These are phyloP conservation scores for Cherax quadricarinatus DNA, from an alignment of 1,140 invertebrate species.

Conservation along the genomic window DNA sequence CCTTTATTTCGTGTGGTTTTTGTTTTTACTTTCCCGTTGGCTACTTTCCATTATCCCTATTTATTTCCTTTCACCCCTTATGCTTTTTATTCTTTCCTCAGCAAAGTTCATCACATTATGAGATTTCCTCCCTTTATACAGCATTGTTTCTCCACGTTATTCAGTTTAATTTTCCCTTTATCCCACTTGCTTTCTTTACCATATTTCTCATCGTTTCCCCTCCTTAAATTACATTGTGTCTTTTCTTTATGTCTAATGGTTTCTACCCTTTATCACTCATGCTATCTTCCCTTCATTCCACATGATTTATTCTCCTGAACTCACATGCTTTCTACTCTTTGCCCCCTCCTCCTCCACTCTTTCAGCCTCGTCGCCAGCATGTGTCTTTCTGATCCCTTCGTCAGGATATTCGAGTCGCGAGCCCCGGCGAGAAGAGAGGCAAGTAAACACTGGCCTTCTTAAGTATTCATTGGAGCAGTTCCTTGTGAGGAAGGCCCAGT, in stretches of 20 bases:
- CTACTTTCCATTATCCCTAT: neutral
- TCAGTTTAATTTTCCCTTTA: neutral
- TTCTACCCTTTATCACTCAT: too few relatives aligned
- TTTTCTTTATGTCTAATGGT: too few relatives aligned
- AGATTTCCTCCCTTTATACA: neutral
- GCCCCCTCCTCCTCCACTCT: neutral
- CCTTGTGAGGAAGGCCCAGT: slow-evolving; percentile 20
- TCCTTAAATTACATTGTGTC: neutral
- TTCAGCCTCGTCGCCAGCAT: neutral
- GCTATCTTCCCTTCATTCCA: too few relatives aligned
- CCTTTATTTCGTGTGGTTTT: neutral
- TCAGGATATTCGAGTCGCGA: neutral
- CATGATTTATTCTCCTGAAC: too few relatives aligned
- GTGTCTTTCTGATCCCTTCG: slow-evolving; percentile 15
- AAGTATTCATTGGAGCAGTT: slow-evolving; percentile 58
- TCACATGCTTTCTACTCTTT: neutral
- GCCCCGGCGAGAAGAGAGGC: neutral
- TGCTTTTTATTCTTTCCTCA: neutral
- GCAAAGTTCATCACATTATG: neutral
- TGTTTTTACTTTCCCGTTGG: neutral
- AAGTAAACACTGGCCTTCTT: slow-evolving; percentile 52
- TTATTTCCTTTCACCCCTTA: neutral
- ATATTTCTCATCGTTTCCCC: neutral
- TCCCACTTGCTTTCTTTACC: neutral
- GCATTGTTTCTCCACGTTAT: neutral